Conservation (phyloP, 64 coral and sea anemone species). For the Orbicella faveolata region DNA sequence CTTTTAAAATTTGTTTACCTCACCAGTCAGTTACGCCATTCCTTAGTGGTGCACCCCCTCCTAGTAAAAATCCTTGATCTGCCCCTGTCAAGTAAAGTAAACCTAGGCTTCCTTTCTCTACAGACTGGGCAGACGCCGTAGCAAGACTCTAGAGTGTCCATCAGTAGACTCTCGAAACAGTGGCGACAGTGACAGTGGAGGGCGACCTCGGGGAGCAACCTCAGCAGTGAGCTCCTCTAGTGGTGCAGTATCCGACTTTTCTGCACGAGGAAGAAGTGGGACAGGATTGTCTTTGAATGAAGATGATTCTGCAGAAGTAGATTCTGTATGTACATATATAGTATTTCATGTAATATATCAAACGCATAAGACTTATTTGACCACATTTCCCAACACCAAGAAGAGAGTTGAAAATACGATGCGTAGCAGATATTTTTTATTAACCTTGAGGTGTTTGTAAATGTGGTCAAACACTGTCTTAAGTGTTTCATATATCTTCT, state of each 20-base stretch:
- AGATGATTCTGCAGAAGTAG: constrained; percentile 79
- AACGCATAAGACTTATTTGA: too few species aligned
- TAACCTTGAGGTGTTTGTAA: too few species aligned
- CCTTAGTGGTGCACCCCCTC: too few species aligned
- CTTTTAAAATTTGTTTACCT: too few species aligned
- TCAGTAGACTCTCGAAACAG: background rate
- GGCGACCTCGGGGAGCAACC: constrained; percentile 1
- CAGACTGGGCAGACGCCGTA: constrained; percentile 27
- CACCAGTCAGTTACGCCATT: too few species aligned
- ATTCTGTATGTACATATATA: constrained; percentile 57
- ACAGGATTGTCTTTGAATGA: constrained; percentile 80
- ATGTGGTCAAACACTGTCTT: too few species aligned
- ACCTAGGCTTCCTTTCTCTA: background rate
- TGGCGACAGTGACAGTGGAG: background rate
- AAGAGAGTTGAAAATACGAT: too few species aligned
- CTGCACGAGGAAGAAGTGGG: constrained; percentile 54
- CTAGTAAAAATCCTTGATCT: too few species aligned
- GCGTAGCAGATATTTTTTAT: too few species aligned
- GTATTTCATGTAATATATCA: too few species aligned
- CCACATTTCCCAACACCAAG: too few species aligned
- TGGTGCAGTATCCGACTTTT: constrained; percentile 14
- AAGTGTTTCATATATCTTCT: too few species aligned
- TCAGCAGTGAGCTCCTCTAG: background rate
- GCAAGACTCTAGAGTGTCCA: constrained; percentile 39
- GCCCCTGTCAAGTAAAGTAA: background rate